phyloP scores from a whole-genome alignment of 1,140 invertebrate genomes.

The Aphaenogaster rudis region DNA sequence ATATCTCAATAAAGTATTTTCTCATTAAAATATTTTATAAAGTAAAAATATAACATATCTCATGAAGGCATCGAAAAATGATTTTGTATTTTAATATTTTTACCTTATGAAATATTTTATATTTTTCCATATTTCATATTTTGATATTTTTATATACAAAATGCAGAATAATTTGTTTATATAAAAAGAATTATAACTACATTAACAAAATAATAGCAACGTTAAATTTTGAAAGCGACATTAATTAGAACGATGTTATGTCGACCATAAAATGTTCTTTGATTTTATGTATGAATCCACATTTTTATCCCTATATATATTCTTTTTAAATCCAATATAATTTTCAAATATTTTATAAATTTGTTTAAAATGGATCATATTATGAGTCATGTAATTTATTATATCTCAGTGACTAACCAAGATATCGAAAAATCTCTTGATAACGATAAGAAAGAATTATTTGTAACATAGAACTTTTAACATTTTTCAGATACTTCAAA shows the following conservation, averaged over 20 bases:
- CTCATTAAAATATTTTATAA: no score
- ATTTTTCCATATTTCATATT: no score
- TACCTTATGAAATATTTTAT: no score
- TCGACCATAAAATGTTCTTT: no score
- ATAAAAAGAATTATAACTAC: neutral
- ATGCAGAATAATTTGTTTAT: neutral
- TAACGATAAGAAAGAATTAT: constrained; percentile 14
- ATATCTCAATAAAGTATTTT: no score
- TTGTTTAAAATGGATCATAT: neutral
- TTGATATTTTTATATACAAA: no score
- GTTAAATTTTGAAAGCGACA: neutral
- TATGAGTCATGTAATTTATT: constrained; percentile 4
- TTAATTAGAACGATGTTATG: neutral
- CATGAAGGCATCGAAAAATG: no score
- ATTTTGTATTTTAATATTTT: no score
- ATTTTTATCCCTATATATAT: neutral
- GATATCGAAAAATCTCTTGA: neutral
- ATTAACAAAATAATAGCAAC: neutral
- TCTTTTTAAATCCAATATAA: neutral
- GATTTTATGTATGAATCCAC: neutral
- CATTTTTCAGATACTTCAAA: neutral
- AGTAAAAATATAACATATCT: no score
- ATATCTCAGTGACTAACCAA: constrained; percentile 11
- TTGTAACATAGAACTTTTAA: neutral
- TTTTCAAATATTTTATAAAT: neutral